Evolutionary conservation across 2,113 vertebrate genomes (phyloP).

Genomic region (Drymodes brunneopygia): DNA sequence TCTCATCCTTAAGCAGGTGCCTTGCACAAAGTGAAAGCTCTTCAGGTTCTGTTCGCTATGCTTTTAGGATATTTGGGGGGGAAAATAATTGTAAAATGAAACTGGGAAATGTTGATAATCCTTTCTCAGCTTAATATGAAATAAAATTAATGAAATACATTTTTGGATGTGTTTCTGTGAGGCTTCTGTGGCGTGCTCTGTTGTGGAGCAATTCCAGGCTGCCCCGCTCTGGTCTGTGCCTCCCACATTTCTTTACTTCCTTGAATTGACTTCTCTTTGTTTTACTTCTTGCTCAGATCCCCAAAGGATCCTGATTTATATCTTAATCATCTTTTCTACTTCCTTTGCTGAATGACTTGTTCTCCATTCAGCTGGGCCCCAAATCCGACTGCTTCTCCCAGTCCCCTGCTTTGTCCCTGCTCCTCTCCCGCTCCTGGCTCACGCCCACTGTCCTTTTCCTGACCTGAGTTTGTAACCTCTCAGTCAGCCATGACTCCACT

Average conservation of each 20-base stretch:
- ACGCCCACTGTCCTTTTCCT: background rate
- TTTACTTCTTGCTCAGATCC: background rate
- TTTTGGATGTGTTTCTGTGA: background rate
- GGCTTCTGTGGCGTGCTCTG: background rate
- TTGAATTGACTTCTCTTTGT: slow-evolving; percentile 1
- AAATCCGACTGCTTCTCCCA: background rate
- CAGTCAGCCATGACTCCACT: background rate
- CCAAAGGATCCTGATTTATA: background rate
- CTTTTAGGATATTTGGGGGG: background rate
- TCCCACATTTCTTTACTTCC: background rate
- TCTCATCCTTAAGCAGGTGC: background rate
- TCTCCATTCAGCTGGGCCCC: background rate
- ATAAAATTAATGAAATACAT: background rate
- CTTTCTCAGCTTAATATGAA: background rate
- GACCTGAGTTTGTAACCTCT: background rate
- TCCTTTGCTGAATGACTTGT: background rate
- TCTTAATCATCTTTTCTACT: background rate
- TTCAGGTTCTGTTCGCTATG: background rate
- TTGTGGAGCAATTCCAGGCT: background rate
- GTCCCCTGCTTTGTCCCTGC: background rate
- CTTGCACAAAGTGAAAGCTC: background rate
- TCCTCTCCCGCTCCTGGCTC: background rate
- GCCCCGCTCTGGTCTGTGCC: background rate
- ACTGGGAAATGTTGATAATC: background rate
- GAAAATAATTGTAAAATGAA: background rate